phyloP scores from a whole-genome alignment of 2,113 vertebrate species.

The Xenus cinereus region DNA sequence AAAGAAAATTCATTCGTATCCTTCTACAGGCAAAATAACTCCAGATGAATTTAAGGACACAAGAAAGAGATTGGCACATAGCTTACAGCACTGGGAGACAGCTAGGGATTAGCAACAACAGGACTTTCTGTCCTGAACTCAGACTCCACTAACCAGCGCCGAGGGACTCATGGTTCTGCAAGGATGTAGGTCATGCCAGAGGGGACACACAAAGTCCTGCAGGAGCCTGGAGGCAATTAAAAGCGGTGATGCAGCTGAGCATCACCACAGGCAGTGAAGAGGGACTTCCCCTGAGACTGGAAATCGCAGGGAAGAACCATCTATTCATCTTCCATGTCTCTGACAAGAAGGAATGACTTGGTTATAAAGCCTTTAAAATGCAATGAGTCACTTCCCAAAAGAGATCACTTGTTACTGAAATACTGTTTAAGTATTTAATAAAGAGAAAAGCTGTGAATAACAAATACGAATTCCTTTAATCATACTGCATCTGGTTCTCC shows the following conservation, averaged over 20 bases:
- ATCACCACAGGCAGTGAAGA: slow-evolving; percentile 15
- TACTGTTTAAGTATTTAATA: neutral
- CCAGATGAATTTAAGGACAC: neutral
- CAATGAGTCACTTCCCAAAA: slow-evolving; percentile 22
- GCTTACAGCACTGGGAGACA: neutral
- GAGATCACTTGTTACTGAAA: neutral
- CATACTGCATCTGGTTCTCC: neutral
- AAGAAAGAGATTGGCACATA: neutral
- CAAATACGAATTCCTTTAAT: neutral
- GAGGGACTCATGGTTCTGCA: neutral
- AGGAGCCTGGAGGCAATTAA: slow-evolving; percentile 53
- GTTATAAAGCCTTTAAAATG: slow-evolving; percentile 34
- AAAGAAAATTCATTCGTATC: neutral
- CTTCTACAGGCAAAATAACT: neutral
- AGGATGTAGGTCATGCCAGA: slow-evolving; percentile 53
- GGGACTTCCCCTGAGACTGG: neutral
- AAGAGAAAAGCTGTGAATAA: neutral
- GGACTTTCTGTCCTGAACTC: neutral
- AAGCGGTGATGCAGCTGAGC: neutral
- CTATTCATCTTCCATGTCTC: slow-evolving; percentile 12
- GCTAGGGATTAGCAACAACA: neutral
- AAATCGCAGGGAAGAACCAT: neutral
- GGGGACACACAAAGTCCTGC: slow-evolving; percentile 25
- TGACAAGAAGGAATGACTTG: slow-evolving; percentile 8
- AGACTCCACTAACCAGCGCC: neutral